phyloP scores from a whole-genome alignment of 2,888 invertebrate genomes.

The Eristalis arbustorum region DNA sequence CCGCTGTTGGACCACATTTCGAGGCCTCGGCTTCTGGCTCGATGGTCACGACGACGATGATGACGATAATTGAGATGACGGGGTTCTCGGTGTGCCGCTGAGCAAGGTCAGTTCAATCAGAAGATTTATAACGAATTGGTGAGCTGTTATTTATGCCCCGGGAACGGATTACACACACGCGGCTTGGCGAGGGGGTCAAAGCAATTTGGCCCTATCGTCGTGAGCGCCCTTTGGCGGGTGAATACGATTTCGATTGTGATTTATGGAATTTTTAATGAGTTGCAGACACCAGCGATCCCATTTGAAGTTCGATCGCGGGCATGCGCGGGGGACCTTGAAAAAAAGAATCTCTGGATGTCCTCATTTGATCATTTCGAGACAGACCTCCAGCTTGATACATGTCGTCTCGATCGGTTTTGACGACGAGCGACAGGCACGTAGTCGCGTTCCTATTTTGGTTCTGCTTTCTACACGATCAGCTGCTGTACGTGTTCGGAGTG shows the following conservation, averaged over 20 bases:
- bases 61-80: constrained; percentile 62
- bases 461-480: neutral
- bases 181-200: constrained; percentile 18
- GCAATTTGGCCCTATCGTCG: constrained; percentile 6
- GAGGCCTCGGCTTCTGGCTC: constrained; percentile 24
- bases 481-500: neutral
- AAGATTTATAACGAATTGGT: constrained; percentile 29
- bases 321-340: too few species aligned
- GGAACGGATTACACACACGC: constrained; percentile 20
- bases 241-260: neutral
- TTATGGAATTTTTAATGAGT: constrained; percentile 19
- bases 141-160: constrained; percentile 8
- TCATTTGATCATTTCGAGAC: too few species aligned
- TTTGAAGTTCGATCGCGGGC: neutral
- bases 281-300: neutral
- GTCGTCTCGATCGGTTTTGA: too few species aligned
- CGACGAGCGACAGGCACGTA: neutral
- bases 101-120: constrained; percentile 57
- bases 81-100: constrained; percentile 21
- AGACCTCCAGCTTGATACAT: too few species aligned
- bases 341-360: too few species aligned
- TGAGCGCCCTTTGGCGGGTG: neutral
- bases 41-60: constrained; percentile 55
- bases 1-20: neutral
- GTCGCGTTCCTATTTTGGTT: neutral